phyloP scores from a whole-genome alignment of 2,888 invertebrate species.

The Caenorhabditis auriculariae region DNA sequence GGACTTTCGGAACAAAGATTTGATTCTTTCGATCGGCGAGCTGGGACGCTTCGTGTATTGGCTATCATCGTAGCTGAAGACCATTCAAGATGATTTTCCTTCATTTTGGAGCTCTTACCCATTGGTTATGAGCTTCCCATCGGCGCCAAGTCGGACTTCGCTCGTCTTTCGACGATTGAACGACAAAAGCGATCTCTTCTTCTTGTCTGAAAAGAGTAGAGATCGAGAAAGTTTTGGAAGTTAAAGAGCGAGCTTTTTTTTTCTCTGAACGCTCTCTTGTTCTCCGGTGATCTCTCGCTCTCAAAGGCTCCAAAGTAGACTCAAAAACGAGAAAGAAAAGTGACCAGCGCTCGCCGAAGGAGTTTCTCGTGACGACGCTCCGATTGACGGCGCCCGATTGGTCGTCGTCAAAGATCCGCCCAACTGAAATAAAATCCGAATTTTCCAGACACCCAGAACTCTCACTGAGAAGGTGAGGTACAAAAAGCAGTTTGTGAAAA shows the following conservation, averaged over 20 bases:
- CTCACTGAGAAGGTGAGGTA: too few relatives aligned
- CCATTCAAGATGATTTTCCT: too few relatives aligned
- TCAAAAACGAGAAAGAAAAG: too few relatives aligned
- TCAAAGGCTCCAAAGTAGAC: too few relatives aligned
- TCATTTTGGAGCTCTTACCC: slow-evolving; percentile 13
- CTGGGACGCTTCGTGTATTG: slow-evolving; percentile 51
- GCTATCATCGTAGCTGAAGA: slow-evolving; percentile 15
- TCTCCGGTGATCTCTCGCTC: slow-evolving; percentile 1
- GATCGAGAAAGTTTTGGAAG: too few relatives aligned
- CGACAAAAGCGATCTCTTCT: slow-evolving; percentile 40
- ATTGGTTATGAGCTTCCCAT: slow-evolving; percentile 52
- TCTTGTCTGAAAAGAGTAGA: slow-evolving; percentile 16
- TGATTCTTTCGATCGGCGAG: slow-evolving; percentile 62
- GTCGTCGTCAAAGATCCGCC: too few relatives aligned
- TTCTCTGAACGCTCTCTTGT: too few relatives aligned
- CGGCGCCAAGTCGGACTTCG: slow-evolving; percentile 49
- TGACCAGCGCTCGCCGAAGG: too few relatives aligned
- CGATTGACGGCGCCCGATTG: slow-evolving; percentile 7
- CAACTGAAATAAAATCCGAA: too few relatives aligned
- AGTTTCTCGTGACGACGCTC: slow-evolving; percentile 12
- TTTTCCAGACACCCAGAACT: too few relatives aligned
- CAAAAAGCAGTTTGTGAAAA: too few relatives aligned
- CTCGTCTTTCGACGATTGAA: slow-evolving; percentile 53
- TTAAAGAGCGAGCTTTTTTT: too few relatives aligned
- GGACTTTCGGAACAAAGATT: slow-evolving; percentile 51